Conservation (phyloP, 2,113 vertebrate species). For the Gulo gulo region DNA sequence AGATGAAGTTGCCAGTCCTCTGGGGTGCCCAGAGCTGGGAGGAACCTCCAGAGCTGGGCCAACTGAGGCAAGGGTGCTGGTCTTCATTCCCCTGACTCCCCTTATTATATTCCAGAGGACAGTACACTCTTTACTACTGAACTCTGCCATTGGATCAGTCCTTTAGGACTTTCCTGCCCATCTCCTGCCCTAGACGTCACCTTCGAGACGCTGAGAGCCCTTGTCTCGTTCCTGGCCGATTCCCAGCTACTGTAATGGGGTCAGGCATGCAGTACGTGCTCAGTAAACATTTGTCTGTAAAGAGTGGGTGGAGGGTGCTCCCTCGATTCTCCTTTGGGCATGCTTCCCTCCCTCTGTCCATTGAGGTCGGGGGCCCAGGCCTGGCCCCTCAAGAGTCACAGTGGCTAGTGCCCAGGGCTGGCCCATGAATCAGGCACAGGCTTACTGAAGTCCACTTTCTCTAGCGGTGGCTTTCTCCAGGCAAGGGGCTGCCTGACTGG, state of each 20-base stretch:
- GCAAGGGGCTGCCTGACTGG: background rate
- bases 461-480: background rate
- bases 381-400: background rate
- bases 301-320: accelerated
- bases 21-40: accelerated
- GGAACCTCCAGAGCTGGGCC: background rate
- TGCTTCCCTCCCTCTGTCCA: background rate
- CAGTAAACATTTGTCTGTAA: background rate
- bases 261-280: accelerated
- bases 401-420: background rate
- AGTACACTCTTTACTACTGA: background rate
- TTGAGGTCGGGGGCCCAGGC: background rate
- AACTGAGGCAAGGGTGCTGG: background rate
- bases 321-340: background rate
- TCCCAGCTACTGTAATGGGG: background rate
- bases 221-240: background rate
- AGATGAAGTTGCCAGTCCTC: accelerated
- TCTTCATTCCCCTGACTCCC: background rate
- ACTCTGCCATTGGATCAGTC: background rate
- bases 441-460: background rate
- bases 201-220: accelerated
- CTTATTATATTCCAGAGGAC: background rate
- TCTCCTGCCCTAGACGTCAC: accelerated
- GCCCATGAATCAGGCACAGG: background rate
- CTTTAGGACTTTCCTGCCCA: background rate